Evolutionary conservation across 1,140 invertebrate species (phyloP).

Genomic region (Saccostrea cuccullata): DNA sequence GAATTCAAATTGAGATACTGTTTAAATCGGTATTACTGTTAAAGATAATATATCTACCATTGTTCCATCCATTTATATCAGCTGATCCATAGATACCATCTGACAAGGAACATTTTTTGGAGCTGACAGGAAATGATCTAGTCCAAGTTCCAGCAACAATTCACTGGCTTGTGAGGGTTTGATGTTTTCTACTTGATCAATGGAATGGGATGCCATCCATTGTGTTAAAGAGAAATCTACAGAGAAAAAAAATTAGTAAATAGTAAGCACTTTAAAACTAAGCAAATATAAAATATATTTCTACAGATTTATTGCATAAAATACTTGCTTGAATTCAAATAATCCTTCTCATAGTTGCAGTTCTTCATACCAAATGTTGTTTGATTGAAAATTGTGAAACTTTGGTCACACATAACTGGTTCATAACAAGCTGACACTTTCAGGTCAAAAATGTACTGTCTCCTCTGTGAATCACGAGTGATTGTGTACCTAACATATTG

Average conservation of each 20-base stretch:
- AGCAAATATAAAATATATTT: neutral
- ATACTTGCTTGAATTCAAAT: slow-evolving; percentile 9
- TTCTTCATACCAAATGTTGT: slow-evolving; percentile 27
- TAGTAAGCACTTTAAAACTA: neutral
- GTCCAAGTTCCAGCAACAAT: slow-evolving; percentile 15
- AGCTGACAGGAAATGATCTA: slow-evolving; percentile 39
- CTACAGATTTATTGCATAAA: neutral
- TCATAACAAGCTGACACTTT: slow-evolving; percentile 39
- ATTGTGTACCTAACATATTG: slow-evolving; percentile 18
- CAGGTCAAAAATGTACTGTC: slow-evolving; percentile 21
- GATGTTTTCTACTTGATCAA: slow-evolving; percentile 32
- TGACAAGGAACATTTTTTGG: slow-evolving; percentile 20
- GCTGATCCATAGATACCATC: neutral
- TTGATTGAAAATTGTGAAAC: slow-evolving; percentile 24
- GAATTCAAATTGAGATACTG: no score
- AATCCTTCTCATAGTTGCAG: slow-evolving; percentile 31
- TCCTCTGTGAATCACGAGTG: neutral
- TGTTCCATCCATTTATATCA: slow-evolving; percentile 29
- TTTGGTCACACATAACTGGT: neutral
- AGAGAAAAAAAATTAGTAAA: neutral
- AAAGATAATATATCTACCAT: slow-evolving; percentile 43
- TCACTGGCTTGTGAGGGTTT: slow-evolving; percentile 25
- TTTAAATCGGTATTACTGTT: no score
- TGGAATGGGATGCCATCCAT: slow-evolving; percentile 38
- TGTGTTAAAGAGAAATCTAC: slow-evolving; percentile 41